Base-by-base conservation (phyloP, 2,888 invertebrate genomes). In the Mycalesis mineus region DNA sequence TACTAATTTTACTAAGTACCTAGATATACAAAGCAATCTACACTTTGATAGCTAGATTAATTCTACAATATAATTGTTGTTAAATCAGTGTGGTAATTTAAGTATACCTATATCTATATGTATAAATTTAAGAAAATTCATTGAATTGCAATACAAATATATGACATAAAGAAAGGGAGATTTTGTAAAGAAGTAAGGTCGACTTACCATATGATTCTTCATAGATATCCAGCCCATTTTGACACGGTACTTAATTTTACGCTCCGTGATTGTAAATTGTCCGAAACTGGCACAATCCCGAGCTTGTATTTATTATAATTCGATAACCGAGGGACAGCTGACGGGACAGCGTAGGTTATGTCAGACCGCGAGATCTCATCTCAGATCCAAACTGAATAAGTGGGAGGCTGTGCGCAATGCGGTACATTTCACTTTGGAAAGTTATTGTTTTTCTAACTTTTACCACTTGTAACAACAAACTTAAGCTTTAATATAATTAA, bases 321-420 rank as follows among this genome's bases (percentile, higher is more conserved):
- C 51, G 57, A 39, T 39, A 51, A 42, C 15, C 41, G 11, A 7
- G 44, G 51, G 31, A 55, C 61, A 55, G 55, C 55, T 61, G 58
- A 61, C 48, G 29, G 48, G 22, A 42, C 52, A 69, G 66, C 68
- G 68, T 69, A 86, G 85, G 85, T 88, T 88, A 87, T 84, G 83
- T 81, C 75, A 71, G 71, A 68, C 76, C 73, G 69, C 75, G 83
- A 84, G 84, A 86, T 85, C 77, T 80, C 69, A 74, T 80, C 84
- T 75, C 75, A 75, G 75, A 88, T 84, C 75, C 76, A 75, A 76
- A 88, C 87, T 84, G 85, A 82, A 77, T 59, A 62, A 64, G 58
- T 65, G 77, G 86, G 88, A 88, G 78, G 88, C 88, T 88, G 88
- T 88, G 89, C 89, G 89, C 89, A 89, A 75, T 88, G 88, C 88